A percentile compares a stretch with the other conserved stretches of the same genome.
phyloP scores from a whole-genome alignment of 2,888 invertebrate species.

The Cheilosia soror region DNA sequence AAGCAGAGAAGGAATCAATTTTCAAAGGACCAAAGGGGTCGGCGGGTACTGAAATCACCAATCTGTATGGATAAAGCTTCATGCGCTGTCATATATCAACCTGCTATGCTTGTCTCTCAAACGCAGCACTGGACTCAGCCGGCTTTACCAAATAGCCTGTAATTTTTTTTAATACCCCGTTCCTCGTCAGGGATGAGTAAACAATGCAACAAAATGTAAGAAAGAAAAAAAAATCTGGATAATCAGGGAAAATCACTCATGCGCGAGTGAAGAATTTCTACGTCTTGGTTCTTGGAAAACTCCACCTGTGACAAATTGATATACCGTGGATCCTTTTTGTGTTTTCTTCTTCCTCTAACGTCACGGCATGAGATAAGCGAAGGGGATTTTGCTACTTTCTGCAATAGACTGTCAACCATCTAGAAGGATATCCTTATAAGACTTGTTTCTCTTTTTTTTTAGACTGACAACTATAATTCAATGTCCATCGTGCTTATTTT shows the following conservation, averaged over 20 bases:
- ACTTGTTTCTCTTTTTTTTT: conserved; percentile 31
- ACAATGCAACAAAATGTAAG: conserved; percentile 23
- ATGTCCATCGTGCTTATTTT: conserved; percentile 41
- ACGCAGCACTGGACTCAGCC: conserved; percentile 44
- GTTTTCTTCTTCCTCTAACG: background rate
- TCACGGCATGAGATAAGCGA: conserved; percentile 1
- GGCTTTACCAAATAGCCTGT: conserved; percentile 58
- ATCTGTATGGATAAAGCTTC: conserved; percentile 41
- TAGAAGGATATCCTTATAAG: conserved; percentile 34
- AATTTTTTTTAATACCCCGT: conserved; percentile 32
- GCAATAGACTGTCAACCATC: conserved; percentile 46
- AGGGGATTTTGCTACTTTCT: conserved; percentile 29
- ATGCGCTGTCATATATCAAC: conserved; percentile 56
- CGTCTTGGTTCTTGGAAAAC: conserved; percentile 37
- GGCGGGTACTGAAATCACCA: conserved; percentile 38
- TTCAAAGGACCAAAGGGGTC: conserved; percentile 27
- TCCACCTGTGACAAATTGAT: conserved; percentile 69
- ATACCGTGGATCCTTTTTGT: conserved; percentile 6
- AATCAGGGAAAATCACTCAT: conserved; percentile 62
- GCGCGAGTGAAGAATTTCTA: conserved; percentile 57
- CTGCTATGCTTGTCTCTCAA: conserved; percentile 13
- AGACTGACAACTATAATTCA: conserved; percentile 61
- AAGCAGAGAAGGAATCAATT: background rate
- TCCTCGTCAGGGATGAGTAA: conserved; percentile 40
- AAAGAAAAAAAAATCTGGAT: conserved; percentile 41